These are phyloP conservation scores for Zingel zingel DNA, from an alignment of 2,113 vertebrate species.

Conservation along the genomic window DNA sequence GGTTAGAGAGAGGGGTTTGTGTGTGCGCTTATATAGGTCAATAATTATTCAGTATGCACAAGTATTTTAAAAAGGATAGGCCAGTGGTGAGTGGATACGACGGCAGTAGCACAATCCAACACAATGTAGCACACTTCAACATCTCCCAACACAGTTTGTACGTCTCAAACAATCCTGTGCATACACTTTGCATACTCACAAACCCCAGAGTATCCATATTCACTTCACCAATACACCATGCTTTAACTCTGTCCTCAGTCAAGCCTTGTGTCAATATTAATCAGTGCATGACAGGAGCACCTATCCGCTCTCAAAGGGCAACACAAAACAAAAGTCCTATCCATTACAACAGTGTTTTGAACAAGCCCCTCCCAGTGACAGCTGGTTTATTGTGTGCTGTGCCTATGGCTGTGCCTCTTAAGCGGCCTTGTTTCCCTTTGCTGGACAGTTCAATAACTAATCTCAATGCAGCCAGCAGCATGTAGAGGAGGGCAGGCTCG, in stretches of 20 bases:
- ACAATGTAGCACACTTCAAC: not conserved
- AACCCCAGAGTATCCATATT: constrained; percentile 24
- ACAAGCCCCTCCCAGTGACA: constrained; percentile 78
- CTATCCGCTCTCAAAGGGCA: constrained; percentile 59
- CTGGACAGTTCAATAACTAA: constrained; percentile 83
- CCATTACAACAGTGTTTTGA: constrained; percentile 69
- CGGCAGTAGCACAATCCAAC: not conserved
- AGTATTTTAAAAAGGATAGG: constrained; percentile 5
- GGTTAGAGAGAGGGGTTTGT: constrained; percentile 19
- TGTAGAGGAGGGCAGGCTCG: constrained; percentile 59
- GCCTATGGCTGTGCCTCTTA: constrained; percentile 68
- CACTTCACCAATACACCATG: constrained; percentile 12
- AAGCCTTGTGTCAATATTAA: constrained; percentile 69
- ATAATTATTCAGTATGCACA: constrained; percentile 3
- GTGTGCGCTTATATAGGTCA: constrained; percentile 25
- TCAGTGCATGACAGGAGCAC: constrained; percentile 44
- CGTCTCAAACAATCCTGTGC: not conserved
- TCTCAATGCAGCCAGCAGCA: constrained; percentile 79
- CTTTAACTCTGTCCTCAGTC: constrained; percentile 48
- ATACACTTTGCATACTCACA: constrained; percentile 8
- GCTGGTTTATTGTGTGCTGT: constrained; percentile 79
- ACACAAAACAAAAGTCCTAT: constrained; percentile 63
- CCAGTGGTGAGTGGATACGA: not conserved
- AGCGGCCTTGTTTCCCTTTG: constrained; percentile 77
- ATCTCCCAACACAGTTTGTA: not conserved